Evolutionary conservation across 2,888 invertebrate species (phyloP), one percentile per base, ranked within the genome.

Genomic region (Caenorhabditis auriculariae): DNA sequence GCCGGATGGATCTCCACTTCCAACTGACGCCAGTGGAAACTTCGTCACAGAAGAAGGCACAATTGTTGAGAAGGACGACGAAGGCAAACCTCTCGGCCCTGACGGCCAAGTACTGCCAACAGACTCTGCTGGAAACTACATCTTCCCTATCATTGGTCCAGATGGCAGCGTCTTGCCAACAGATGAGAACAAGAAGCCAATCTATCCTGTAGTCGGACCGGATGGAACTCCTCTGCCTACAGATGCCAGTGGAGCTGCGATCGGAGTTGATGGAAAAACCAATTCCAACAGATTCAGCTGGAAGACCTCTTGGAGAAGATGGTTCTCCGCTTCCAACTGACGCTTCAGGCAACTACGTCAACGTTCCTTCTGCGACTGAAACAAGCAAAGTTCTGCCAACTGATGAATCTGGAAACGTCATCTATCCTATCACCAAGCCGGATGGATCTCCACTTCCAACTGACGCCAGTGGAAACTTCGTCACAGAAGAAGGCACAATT

Each of bases 181-280:
- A 4, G 60, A 65, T 43, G 43, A 26, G 12, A 24, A 38, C 37
- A 67, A 67, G 38, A 51, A 56, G 44, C 50, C 43, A 39, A 46
- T 67, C 42, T 53, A 51, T 2, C 54, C 63, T 29, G 66, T 51
- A n/a, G 41, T 51, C 17, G 57, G 50, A 44, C 44, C 49, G 32
- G 54, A 61, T 21, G 57, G 54, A 21, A 24, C 26, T 12, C 21
- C 41, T 3, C 46, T 62, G 28, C 66, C 66, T 2, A 61, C 60
- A 1, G 60, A 64, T 32, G 57, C 41, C 4, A 27, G 39, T 19
- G 54, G 54, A 21, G 49, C 61, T 19, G 39, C 19, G 12, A 26
- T 67, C 23, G 69, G 54, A 38, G 67, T 69, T 2, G 66, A 69
- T 27, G 72, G 72, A 44, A 47, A 4, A 69, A 17, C 45, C 57